Conservation (phyloP, 2,797 vertebrate species). For the Gymnoscopelus braueri region DNA sequence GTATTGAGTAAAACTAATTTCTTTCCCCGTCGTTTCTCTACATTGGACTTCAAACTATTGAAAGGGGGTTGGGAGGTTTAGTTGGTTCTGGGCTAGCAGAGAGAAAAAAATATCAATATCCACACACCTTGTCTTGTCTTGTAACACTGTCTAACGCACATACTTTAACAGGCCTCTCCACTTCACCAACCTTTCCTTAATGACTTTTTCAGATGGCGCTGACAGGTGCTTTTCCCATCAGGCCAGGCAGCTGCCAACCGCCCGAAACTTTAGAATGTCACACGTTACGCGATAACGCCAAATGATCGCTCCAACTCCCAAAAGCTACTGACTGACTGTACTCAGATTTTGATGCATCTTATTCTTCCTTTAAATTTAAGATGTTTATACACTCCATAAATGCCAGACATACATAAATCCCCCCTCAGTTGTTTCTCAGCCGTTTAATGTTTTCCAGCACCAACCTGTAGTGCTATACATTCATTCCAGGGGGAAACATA, state of each 20-base stretch:
- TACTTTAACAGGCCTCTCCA: conserved; percentile 33
- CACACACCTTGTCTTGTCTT: conserved; percentile 56
- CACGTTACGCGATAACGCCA: conserved; percentile 28
- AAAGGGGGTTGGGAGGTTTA: conserved; percentile 53
- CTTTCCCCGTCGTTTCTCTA: neutral
- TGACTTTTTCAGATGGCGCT: conserved; percentile 60
- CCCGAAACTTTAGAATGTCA: conserved; percentile 45
- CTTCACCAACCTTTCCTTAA: conserved; percentile 49
- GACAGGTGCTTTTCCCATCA: conserved; percentile 74
- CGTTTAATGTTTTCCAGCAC: no score
- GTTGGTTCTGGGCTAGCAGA: conserved; percentile 39
- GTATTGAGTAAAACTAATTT: no score
- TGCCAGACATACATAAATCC: no score
- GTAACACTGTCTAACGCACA: conserved; percentile 49
- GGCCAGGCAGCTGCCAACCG: conserved; percentile 31
- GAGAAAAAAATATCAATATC: conserved; percentile 60
- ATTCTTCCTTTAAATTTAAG: conserved; percentile 5
- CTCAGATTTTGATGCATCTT: neutral
- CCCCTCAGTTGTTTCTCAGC: no score
- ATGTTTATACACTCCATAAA: conserved; percentile 11
- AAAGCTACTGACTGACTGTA: conserved; percentile 3
- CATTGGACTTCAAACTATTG: conserved; percentile 16
- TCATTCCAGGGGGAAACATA: no score
- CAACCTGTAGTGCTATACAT: no score
- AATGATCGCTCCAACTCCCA: conserved; percentile 21